phyloP scores from a whole-genome alignment of 2,797 vertebrate genomes.

The Chaetodon trifasciatus region DNA sequence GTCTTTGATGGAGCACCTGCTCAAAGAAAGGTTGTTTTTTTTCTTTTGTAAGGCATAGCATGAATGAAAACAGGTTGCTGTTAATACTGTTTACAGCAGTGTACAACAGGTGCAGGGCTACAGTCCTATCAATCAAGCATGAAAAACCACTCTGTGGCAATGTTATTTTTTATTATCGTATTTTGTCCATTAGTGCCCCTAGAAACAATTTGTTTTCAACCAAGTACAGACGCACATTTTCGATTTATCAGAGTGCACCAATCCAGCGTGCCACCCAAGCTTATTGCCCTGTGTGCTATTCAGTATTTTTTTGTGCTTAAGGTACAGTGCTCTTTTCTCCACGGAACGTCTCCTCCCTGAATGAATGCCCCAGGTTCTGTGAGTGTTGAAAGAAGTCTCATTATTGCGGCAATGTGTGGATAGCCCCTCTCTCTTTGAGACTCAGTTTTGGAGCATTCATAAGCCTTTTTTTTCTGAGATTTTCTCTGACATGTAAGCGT shows the following conservation, averaged over 20 bases:
- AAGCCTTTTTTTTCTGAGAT: constrained; percentile 74
- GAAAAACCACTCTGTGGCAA: constrained; percentile 43
- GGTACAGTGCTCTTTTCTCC: constrained; percentile 80
- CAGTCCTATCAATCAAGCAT: constrained; percentile 56
- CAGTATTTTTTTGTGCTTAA: constrained; percentile 74
- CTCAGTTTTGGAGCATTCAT: constrained; percentile 76
- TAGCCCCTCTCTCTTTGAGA: constrained; percentile 72
- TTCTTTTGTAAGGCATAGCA: constrained; percentile 36
- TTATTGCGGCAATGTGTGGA: constrained; percentile 77
- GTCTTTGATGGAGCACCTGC: constrained; percentile 52
- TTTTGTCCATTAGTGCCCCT: constrained; percentile 64
- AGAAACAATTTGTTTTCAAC: constrained; percentile 55
- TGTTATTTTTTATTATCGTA: constrained; percentile 51
- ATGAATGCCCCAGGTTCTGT: constrained; percentile 79
- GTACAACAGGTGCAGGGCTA: constrained; percentile 60
- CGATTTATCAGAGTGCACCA: constrained; percentile 61
- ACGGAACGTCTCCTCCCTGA: constrained; percentile 77
- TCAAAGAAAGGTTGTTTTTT: constrained; percentile 35
- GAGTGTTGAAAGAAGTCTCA: constrained; percentile 81
- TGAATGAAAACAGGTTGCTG: constrained; percentile 50
- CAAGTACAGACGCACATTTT: constrained; percentile 51
- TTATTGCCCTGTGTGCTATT: constrained; percentile 68
- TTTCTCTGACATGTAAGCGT: constrained; percentile 79
- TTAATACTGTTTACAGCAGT: constrained; percentile 48
- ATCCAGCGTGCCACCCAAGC: constrained; percentile 53